Evolutionary conservation across 2,888 invertebrate genomes (phyloP).

Genomic region (Shargacucullia verbasci): DNA sequence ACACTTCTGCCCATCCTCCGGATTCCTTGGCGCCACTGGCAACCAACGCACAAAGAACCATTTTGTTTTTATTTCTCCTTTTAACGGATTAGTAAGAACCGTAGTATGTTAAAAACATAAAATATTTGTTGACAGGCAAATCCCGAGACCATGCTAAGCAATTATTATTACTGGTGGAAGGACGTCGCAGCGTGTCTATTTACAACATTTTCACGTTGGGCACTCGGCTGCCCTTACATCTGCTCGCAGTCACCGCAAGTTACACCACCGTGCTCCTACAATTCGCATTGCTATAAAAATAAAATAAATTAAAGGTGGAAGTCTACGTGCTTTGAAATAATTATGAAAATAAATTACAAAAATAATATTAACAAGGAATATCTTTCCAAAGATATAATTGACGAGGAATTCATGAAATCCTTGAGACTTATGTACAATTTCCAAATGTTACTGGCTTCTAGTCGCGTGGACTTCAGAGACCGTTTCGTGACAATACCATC

Average conservation of each 20-base stretch:
- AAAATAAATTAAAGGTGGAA: too few relatives aligned
- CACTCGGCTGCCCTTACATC: constrained; percentile 63
- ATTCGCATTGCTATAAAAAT: constrained; percentile 69
- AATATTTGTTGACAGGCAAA: constrained; percentile 60
- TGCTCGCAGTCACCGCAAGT: constrained; percentile 70
- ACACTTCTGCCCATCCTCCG: too few relatives aligned
- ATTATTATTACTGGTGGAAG: constrained; percentile 67
- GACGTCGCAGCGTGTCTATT: constrained; percentile 66
- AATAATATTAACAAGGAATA: constrained; percentile 60
- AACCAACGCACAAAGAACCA: too few relatives aligned
- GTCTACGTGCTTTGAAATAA: too few relatives aligned
- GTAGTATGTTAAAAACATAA: neutral
- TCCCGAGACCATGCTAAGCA: constrained; percentile 67
- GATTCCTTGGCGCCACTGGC: too few relatives aligned
- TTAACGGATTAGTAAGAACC: too few relatives aligned
- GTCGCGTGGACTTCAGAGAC: constrained; percentile 67
- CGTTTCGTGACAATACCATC: constrained; percentile 68
- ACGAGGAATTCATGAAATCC: constrained; percentile 64
- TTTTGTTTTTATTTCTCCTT: too few relatives aligned
- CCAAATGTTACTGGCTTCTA: constrained; percentile 67
- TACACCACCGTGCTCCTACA: constrained; percentile 76
- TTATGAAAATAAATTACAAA: constrained; percentile 26
- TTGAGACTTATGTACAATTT: constrained; percentile 59
- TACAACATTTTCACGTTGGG: constrained; percentile 71
- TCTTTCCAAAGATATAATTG: constrained; percentile 70